A percentile compares a stretch with the other conserved stretches of the same genome.
phyloP scores from a whole-genome alignment of 64 coral and sea anemone genomes.

The Hydrozoanthus tunicans region DNA sequence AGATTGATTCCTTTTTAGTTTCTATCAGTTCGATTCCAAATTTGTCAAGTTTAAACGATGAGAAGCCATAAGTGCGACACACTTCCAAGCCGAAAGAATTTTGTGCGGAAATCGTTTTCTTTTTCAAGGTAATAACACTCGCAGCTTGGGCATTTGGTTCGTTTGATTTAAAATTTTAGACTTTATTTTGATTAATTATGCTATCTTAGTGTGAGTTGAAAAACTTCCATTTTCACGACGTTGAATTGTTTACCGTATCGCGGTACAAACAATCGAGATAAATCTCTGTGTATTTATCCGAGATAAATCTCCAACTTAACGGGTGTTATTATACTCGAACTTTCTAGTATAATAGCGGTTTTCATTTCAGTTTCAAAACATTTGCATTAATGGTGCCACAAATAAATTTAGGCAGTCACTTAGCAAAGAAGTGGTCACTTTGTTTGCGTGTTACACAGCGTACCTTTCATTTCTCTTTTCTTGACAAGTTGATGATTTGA shows the following conservation, averaged over 20 bases:
- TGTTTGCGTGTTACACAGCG: conserved; percentile 13
- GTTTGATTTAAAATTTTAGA: conserved; percentile 31
- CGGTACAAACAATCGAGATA: conserved; percentile 39
- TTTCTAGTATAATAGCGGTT: conserved; percentile 62
- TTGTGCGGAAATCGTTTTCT: conserved; percentile 24
- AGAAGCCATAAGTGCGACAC: conserved; percentile 14
- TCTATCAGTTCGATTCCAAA: neutral
- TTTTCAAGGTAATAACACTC: conserved; percentile 33
- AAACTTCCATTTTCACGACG: conserved; percentile 2
- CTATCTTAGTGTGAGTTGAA: conserved; percentile 21
- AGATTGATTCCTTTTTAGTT: neutral
- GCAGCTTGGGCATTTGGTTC: conserved; percentile 15
- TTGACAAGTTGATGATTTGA: conserved; percentile 54
- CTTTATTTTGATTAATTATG: conserved; percentile 28
- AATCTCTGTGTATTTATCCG: conserved; percentile 56
- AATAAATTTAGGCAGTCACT: conserved; percentile 70
- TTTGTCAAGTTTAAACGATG: conserved; percentile 12
- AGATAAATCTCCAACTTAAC: conserved; percentile 61
- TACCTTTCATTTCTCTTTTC: conserved; percentile 35
- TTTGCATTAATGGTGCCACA: conserved; percentile 80
- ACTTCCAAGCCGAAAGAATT: neutral
- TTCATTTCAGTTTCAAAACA: conserved; percentile 76
- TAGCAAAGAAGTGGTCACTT: conserved; percentile 61
- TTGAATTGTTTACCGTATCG: conserved; percentile 48
- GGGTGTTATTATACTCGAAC: conserved; percentile 59